Evolutionary conservation across 30 jellyfish, hydroid and myxozoan species (phyloP), one percentile per base, ranked within the genome.

Genomic region (Turritopsis rubra): DNA sequence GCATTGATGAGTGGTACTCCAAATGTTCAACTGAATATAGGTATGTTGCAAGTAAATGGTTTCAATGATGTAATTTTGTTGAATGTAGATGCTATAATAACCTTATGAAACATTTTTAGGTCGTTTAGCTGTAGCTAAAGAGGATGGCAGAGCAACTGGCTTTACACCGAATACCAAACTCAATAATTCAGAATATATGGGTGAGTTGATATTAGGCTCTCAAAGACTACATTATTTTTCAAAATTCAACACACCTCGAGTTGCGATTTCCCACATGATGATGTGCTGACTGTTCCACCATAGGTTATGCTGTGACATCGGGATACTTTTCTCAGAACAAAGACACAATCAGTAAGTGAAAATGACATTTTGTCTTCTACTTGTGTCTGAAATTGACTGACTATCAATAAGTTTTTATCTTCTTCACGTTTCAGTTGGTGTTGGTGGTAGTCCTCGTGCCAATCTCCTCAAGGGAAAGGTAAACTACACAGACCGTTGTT

Each of bases 361-460:
- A 21, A n/a, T 19, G 81, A 60, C 73, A 18, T 60, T 60, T 60
- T 21, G 22, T 60, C 21, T 60, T 18, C 73, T 60, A 60, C 0
- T 60, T 23, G 19, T 60, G 19, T 60, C 73, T 18, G 22, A 60
- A 60, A 60, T 0, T 60, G 19, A 23, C 21, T 60, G 73, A 0
- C 73, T 23, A 68, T 68, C 31, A 68, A 1, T 9, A 1, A 9
- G 9, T 8, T 31, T 70, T 31, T 72, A 23, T 84, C 73, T 52
- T 41, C 60, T 41, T n/a, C n/a, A n/a, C 60, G 60, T 41, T 75
- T 52, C 31, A 88, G 96, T 76, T 26, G 66, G 83, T 9, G 83
- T 88, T 83, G 91, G 92, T 74, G 96, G 96, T n/a, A 88, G 76
- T 7, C 96, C 96, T 24, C 82, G 71, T 76, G 96, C 85, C 52